These are phyloP conservation scores for Huso huso DNA, from an alignment of 2,797 vertebrate genomes.

Conservation along the genomic window DNA sequence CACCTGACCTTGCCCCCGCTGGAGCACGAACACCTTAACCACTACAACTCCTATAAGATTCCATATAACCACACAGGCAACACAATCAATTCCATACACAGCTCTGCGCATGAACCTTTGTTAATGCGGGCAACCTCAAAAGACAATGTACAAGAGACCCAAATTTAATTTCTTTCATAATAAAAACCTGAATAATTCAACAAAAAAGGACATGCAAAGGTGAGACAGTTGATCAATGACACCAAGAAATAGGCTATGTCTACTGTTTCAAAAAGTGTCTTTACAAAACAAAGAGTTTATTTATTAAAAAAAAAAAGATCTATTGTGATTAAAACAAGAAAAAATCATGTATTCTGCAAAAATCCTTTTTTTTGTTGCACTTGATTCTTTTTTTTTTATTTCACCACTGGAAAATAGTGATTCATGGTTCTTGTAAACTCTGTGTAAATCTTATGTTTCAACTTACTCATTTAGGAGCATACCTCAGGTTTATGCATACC, in stretches of 20 bases:
- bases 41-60: slow-evolving; percentile 96
- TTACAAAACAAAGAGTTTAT: slow-evolving; percentile 98
- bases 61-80: slow-evolving; percentile 93
- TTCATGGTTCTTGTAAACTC: slow-evolving; percentile 76
- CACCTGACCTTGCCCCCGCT: slow-evolving; percentile 92
- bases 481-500: not conserved
- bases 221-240: slow-evolving; percentile 79
- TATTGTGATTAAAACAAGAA: slow-evolving; percentile 96
- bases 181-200: slow-evolving; percentile 45
- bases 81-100: slow-evolving; percentile 99
- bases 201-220: slow-evolving; percentile 41
- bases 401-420: slow-evolving; percentile 60
- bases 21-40: slow-evolving; percentile 97
- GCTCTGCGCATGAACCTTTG: slow-evolving; percentile 99
- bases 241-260: slow-evolving; percentile 93
- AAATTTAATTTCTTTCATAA: slow-evolving; percentile 82
- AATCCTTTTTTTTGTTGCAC: slow-evolving; percentile 76
- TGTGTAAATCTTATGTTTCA: slow-evolving; percentile 68
- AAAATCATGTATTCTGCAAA: slow-evolving; percentile 86
- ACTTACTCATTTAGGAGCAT: slow-evolving; percentile 19
- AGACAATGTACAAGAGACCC: slow-evolving; percentile 99
- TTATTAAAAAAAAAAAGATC: slow-evolving; percentile 98
- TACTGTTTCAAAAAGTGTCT: slow-evolving; percentile 99
- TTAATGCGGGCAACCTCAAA: slow-evolving; percentile 99
- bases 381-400: slow-evolving; percentile 53